phyloP scores from a whole-genome alignment of 2,113 vertebrate genomes.

The Atractosteus spatula region DNA sequence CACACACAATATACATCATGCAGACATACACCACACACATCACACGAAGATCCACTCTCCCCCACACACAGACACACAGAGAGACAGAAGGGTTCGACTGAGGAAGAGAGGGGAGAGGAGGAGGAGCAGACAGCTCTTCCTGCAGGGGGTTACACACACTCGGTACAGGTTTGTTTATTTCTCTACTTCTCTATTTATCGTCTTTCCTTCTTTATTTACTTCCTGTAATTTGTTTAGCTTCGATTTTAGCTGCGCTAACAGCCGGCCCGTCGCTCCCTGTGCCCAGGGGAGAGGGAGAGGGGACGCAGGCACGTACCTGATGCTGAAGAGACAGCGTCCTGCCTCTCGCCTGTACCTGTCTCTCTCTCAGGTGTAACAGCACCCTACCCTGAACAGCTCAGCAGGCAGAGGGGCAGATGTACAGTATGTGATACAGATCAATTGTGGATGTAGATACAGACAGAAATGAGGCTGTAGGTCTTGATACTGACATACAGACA shows the following conservation, averaged over 20 bases:
- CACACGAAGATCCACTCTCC: not conserved
- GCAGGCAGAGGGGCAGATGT: too few relatives aligned
- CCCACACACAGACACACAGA: constrained; percentile 19
- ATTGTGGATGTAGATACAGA: too few relatives aligned
- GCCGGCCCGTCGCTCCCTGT: constrained; percentile 49
- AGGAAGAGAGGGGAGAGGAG: constrained; percentile 26
- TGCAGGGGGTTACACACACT: constrained; percentile 44
- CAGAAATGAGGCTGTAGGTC: too few relatives aligned
- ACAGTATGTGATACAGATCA: too few relatives aligned
- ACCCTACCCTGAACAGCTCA: too few relatives aligned
- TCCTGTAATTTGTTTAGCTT: constrained; percentile 67
- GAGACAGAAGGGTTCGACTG: constrained; percentile 6
- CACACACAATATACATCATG: not conserved
- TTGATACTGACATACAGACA: too few relatives aligned
- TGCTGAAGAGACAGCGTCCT: not conserved
- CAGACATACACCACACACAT: not conserved
- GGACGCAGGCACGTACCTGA: constrained; percentile 30
- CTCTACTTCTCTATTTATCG: too few relatives aligned
- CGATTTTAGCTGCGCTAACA: constrained; percentile 70
- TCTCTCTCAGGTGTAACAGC: too few relatives aligned
- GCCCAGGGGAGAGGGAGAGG: constrained; percentile 40
- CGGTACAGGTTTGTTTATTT: too few relatives aligned
- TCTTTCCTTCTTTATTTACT: constrained; percentile 58
- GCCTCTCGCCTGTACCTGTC: too few relatives aligned
- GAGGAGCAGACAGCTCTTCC: constrained; percentile 22